Base-by-base conservation (phyloP, 2,113 vertebrate genomes). In the Bagarius yarrelli region DNA sequence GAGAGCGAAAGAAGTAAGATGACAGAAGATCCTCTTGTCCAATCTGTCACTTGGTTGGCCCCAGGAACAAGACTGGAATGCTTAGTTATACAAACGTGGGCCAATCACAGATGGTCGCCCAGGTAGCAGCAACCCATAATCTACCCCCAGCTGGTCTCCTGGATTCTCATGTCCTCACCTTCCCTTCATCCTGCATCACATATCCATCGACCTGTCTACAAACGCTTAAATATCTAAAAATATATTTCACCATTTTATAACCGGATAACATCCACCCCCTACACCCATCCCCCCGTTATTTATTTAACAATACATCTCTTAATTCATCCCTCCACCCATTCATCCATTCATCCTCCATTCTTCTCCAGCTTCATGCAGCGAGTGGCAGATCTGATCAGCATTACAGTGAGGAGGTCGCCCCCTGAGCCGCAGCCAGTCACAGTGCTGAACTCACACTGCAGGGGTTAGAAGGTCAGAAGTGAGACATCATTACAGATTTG, bases 31-130 rank as follows among this genome's bases (percentile, higher is more conserved):
- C 18, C 15, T 77, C 40, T 14, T 57, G 75, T 64, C 60, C 47
- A 73, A 55, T 78, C 83, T 81, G 83, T 40, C 63, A 78, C 30
- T 75, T 67, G 76, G 88, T 89, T 86, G 81, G 89, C 87, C 66
- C 1, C 86, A 78, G 90, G 55, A 83, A 86, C 79, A 76, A 85
- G 81, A 83, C 53, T 81, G 88, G 88, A 88, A 75, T 18, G 81
- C 81, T 72, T 83, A 55, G 83, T 86, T 83, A 74, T 81, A 76
- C 82, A 78, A 56, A 4, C 70, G 66, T 80, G 34, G 76, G 85
- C 89, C 83, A 83, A 79, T 83, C 52, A 70, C 44, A 78, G 50
- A 87, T 81, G 86, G 34, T 83, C 81, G 86, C 81, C 76, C 5
- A 3, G n/a, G 69, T 75, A 85, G 59, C 83, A 50, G 61, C 36